Evolutionary conservation across 2,888 invertebrate species (phyloP), one percentile per base, ranked within the genome.

Genomic region (Xestia c-nigrum): DNA sequence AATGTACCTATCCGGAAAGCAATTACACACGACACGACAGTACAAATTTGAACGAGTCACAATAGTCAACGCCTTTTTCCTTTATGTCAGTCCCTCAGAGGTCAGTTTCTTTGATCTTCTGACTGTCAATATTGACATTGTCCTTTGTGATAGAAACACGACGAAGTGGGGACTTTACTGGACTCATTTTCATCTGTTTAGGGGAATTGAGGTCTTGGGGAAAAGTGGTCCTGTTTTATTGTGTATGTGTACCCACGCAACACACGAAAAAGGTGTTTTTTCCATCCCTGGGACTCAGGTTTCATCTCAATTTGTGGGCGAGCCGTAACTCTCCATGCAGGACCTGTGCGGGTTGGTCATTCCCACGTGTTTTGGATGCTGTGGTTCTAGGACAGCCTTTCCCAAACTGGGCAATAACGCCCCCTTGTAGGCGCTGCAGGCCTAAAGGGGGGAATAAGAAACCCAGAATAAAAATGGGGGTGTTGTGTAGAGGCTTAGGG

Each of bases 31-130:
- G 69, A 82, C 74, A 55, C 65, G n/a, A 47, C 71, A 65, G 72
- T 80, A 80, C 79, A 83, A 83, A 89, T 84, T 85, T 85, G 76
- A 83, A 84, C 84, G 76, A 78, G 75, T 74, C 79, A 85, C 81
- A 88, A 82, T 86, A 72, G 74, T 57, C 67, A 24, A 72, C 72
- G 67, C 71, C 74, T 72, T 87, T 83, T 75, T 55, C 77, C 71
- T 85, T 78, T 70, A 66, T 66, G 24, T 24, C 64, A 74, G 21
- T 43, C 65, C 24, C 63, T 71, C n/a, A 57, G 64, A 84, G 82
- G 86, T 85, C 89, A 83, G 72, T 61, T 76, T 82, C 89, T 88
- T 87, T 88, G 84, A 86, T 84, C 81, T 74, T 74, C n/a, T 69
- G 64, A 63, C 66, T 21, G 74, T 65, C 81, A 84, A 74, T 86